Evolutionary conservation across 2,113 vertebrate genomes (phyloP), one percentile per base, ranked within the genome.

Genomic region (Alethe diademata): DNA sequence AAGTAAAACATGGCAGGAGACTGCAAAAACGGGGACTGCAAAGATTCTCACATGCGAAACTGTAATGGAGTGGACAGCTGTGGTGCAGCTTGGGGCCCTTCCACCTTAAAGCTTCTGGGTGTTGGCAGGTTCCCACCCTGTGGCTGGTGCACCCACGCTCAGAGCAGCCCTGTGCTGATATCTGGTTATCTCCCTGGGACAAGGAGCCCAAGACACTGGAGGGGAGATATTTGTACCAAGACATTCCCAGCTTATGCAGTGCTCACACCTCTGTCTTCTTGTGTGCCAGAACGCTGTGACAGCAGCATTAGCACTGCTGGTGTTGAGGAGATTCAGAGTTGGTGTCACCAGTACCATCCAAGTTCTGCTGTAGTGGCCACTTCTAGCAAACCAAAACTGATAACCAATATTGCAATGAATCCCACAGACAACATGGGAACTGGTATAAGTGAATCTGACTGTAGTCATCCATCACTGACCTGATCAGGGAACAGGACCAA

Each of bases 31-130:
- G 25, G 26, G 8, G 56, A 7, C 56, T 24, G 45, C 31, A 40
- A 67, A 81, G 28, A 15, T 58, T 67, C 45, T 31, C 33, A 45
- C 42, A 9, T 8, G 18, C 31, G 42, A 33, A 82, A 40, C 11
- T n/a, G 47, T 13, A 11, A 12, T 1, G 5, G 36, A 43, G 17
- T 4, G 0, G 56, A 23, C 0, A 13, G 45, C 15, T 0, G 0
- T 19, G 5, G 36, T 3, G 28, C 1, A 5, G 43, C 50, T 60
- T 22, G 5, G 80, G 65, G 51, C 62, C 33, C 64, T 69, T 64
- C 57, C 56, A 38, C 76, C 70, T 58, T 64, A 56, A 61, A 66
- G 38, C 11, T 14, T 18, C 50, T 14, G 69, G 58, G 58, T 69
- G 76, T 51, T 84, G 74, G 53, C 80, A 25, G 22, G 42, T 43